A percentile compares a stretch with the other conserved stretches of the same genome.
These are phyloP conservation scores for Anthonomus grandis DNA, from an alignment of 1,140 invertebrate genomes.

Conservation along the genomic window DNA sequence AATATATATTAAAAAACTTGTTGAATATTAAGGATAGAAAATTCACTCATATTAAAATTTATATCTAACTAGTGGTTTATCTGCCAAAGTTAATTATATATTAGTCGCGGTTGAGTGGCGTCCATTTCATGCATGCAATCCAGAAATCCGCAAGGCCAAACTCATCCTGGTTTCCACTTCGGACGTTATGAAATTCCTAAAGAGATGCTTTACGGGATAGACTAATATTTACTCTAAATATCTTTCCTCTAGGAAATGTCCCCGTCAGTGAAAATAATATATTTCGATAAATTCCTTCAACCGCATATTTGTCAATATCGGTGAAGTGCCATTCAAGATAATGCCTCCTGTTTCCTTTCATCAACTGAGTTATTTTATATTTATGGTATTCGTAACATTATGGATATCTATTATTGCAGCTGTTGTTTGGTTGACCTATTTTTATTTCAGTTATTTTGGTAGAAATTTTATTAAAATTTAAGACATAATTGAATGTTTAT, in stretches of 20 bases:
- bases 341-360: background rate
- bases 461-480: too few relatives aligned
- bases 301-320: slow-evolving; percentile 12
- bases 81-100: too few relatives aligned
- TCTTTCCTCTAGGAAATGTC: slow-evolving; percentile 9
- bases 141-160: slow-evolving; percentile 16
- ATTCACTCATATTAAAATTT: background rate
- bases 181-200: slow-evolving; percentile 17
- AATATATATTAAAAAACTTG: background rate
- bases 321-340: slow-evolving; percentile 2
- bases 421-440: too few relatives aligned
- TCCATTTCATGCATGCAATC: slow-evolving; percentile 20
- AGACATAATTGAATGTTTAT: too few relatives aligned
- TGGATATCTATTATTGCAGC: too few relatives aligned
- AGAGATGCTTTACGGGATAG: slow-evolving; percentile 17
- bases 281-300: slow-evolving; percentile 11
- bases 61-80: background rate
- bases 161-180: slow-evolving; percentile 17
- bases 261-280: slow-evolving; percentile 3
- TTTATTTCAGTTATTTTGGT: too few relatives aligned
- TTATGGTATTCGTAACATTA: too few relatives aligned
- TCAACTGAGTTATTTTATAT: background rate
- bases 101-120: too few relatives aligned
- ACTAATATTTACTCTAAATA: slow-evolving; percentile 20
- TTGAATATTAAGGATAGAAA: background rate